These are phyloP conservation scores for Pristiophorus japonicus DNA, from an alignment of 2,113 vertebrate species.

Conservation along the genomic window DNA sequence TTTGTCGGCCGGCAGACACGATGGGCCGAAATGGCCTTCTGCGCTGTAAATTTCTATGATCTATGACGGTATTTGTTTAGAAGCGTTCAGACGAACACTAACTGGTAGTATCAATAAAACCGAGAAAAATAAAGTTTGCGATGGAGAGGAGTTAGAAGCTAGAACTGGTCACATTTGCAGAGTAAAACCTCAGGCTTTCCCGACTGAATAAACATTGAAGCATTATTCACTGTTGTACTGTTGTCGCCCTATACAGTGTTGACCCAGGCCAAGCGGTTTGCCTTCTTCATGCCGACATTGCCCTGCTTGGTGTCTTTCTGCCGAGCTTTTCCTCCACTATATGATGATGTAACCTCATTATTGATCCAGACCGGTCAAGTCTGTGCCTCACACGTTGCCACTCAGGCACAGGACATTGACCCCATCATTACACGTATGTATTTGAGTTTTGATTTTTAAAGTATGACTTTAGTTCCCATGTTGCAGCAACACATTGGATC, in stretches of 20 bases:
- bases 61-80: neutral
- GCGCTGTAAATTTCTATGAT: too few relatives aligned
- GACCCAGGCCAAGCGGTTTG: conserved; percentile 80
- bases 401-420: conserved; percentile 82
- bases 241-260: conserved; percentile 63
- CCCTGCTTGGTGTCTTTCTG: conserved; percentile 92
- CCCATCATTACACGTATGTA: conserved; percentile 87
- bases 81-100: neutral
- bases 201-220: neutral
- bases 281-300: conserved; percentile 94
- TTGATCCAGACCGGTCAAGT: conserved; percentile 93
- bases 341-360: conserved; percentile 87
- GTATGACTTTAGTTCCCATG: conserved; percentile 32
- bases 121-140: neutral
- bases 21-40: too few relatives aligned
- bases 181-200: neutral
- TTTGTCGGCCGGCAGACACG: too few relatives aligned
- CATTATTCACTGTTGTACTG: neutral
- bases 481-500: neutral
- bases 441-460: neutral
- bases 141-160: too few relatives aligned
- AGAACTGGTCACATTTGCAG: too few relatives aligned
- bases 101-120: neutral
- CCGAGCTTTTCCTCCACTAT: conserved; percentile 89
- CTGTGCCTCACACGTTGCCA: conserved; percentile 89